These are phyloP conservation scores for Cuculus canorus DNA, from an alignment of 2,797 vertebrate species.

Conservation along the genomic window DNA sequence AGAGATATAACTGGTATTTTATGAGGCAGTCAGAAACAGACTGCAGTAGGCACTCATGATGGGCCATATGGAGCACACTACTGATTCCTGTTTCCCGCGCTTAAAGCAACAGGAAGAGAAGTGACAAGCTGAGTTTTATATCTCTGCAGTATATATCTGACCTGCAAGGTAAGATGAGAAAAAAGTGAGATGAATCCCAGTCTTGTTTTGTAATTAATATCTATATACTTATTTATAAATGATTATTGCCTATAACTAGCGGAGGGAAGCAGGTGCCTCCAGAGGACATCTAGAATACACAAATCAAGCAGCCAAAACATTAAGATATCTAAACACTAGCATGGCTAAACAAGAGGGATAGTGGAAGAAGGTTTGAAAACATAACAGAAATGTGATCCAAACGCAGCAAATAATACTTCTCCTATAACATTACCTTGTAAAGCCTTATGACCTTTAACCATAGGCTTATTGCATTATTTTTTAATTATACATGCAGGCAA, in stretches of 20 bases:
- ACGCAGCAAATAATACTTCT: not conserved
- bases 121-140: not conserved
- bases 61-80: not conserved
- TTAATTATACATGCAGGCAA: not conserved
- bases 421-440: not conserved
- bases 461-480: not conserved
- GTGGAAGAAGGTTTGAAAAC: not conserved
- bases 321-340: not conserved
- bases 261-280: not conserved
- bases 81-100: not conserved
- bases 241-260: not conserved
- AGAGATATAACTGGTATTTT: not conserved
- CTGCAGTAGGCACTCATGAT: not conserved
- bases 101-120: not conserved
- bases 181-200: not conserved
- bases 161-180: not conserved
- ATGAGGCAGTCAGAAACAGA: not conserved
- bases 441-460: not conserved
- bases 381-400: not conserved
- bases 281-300: not conserved
- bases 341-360: not conserved
- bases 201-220: not conserved
- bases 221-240: not conserved
- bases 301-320: not conserved
- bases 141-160: not conserved